Evolutionary conservation across 2,113 vertebrate genomes (phyloP).

Genomic region (Pithys albifrons): DNA sequence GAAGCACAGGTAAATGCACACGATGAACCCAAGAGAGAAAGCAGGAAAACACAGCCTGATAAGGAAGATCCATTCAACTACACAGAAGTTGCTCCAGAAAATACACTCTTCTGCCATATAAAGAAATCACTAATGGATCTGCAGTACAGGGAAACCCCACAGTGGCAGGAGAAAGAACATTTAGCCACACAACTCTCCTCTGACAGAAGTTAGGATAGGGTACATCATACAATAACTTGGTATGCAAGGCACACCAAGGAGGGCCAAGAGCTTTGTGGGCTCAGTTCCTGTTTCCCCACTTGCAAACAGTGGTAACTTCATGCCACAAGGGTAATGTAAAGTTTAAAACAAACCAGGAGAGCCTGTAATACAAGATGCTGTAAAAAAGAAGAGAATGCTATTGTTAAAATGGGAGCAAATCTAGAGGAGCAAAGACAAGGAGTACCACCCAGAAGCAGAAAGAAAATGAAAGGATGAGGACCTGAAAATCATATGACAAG

Average conservation of each 20-base stretch:
- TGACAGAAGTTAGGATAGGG: neutral
- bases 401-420: neutral
- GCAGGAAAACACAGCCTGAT: neutral
- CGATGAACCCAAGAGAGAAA: neutral
- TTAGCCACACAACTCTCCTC: neutral
- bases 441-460: neutral
- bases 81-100: neutral
- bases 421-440: neutral
- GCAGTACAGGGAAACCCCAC: neutral
- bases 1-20: neutral
- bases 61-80: neutral
- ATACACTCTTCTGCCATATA: neutral
- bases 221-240: neutral
- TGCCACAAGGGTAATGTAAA: neutral
- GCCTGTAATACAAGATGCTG: neutral
- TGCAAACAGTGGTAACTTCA: neutral
- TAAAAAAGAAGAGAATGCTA: neutral
- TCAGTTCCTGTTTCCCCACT: neutral
- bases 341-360: neutral
- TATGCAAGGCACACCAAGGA: neutral
- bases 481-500: neutral
- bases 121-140: neutral
- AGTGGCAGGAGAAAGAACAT: neutral
- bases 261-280: neutral
- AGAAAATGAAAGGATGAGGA: constrained; percentile 4